These are phyloP conservation scores for Varanus salvator DNA, from an alignment of 2,113 vertebrate species.

Conservation along the genomic window DNA sequence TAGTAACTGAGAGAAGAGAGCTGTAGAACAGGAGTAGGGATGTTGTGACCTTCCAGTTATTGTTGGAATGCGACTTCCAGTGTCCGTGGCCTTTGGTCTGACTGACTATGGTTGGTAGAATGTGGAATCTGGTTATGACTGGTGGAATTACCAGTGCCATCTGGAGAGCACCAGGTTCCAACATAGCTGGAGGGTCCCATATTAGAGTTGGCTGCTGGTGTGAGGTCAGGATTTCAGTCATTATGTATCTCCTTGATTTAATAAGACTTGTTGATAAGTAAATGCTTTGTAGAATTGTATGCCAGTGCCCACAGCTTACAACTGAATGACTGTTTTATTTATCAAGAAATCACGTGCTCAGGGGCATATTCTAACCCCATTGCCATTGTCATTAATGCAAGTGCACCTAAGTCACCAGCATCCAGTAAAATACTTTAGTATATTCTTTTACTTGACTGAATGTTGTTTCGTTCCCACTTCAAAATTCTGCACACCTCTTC, in stretches of 20 bases:
- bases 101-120: neutral
- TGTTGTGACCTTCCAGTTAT: neutral
- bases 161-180: neutral
- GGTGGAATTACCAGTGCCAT: neutral
- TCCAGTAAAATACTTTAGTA: neutral
- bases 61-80: neutral
- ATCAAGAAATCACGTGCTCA: neutral
- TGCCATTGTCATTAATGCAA: neutral
- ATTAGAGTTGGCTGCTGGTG: neutral
- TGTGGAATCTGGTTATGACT: neutral
- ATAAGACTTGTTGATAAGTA: neutral
- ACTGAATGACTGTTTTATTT: neutral
- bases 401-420: neutral
- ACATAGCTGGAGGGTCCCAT: too few relatives aligned
- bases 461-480: slow-evolving; percentile 29
- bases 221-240: neutral
- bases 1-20: neutral
- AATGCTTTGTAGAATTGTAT: neutral
- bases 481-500: slow-evolving; percentile 1
- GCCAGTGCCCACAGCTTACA: neutral
- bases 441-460: slow-evolving; percentile 34
- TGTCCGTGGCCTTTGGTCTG: neutral
- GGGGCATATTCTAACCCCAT: neutral
- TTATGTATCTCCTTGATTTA: neutral
- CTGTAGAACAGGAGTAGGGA: neutral